phyloP scores from a whole-genome alignment of 2,888 invertebrate species.

The Metallyticus violacea region DNA sequence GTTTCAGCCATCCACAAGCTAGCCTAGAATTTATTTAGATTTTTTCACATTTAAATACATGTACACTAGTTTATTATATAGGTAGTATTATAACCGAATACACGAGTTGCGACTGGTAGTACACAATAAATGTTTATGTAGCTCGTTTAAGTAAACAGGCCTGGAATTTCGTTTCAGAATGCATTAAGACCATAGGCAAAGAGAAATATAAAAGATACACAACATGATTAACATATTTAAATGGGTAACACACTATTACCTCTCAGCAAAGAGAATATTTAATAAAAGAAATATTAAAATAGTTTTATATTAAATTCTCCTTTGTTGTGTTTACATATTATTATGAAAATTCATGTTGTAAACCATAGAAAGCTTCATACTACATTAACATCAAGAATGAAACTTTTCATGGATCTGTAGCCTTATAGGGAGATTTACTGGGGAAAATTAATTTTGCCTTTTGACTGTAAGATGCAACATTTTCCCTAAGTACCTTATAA shows the following conservation, averaged over 20 bases:
- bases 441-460: too few species aligned
- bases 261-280: neutral
- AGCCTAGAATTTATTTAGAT: slow-evolving; percentile 8
- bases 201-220: neutral
- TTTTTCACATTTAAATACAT: slow-evolving; percentile 24
- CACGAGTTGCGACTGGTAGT: neutral
- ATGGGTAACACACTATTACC: neutral
- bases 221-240: neutral
- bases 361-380: neutral
- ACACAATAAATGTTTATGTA: neutral
- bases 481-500: too few species aligned
- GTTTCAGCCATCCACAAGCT: slow-evolving; percentile 18
- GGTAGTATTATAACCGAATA: slow-evolving; percentile 6
- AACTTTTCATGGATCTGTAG: neutral
- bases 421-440: too few species aligned
- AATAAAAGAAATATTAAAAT: neutral
- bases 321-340: neutral
- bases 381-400: neutral
- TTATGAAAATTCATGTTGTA: neutral
- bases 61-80: slow-evolving; percentile 12
- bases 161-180: neutral
- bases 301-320: neutral
- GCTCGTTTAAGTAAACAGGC: neutral
- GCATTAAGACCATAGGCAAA: neutral
- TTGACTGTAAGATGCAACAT: too few species aligned